These are phyloP conservation scores for Hipposideros larvatus DNA, from an alignment of 2,797 vertebrate species.

Conservation along the genomic window DNA sequence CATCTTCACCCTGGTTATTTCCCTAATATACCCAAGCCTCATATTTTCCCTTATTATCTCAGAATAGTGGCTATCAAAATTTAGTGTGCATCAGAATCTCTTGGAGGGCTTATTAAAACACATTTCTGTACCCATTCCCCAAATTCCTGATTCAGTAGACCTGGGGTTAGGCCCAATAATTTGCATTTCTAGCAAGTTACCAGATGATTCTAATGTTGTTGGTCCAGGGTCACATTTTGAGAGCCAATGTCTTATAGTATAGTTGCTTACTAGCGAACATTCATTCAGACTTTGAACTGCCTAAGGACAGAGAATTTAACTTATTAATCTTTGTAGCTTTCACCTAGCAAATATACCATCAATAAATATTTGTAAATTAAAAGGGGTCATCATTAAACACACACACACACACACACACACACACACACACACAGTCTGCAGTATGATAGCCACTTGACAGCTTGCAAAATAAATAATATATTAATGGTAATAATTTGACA, in stretches of 20 bases:
- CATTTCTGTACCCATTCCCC: not conserved
- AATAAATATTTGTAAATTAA: slow-evolving; percentile 30
- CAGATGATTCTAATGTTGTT: not conserved
- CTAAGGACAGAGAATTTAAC: not conserved
- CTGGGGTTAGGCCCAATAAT: not conserved
- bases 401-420: not conserved
- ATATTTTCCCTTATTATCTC: not conserved
- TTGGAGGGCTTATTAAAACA: not conserved
- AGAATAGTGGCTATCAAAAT: not conserved
- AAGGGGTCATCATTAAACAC: not conserved
- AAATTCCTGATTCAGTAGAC: not conserved
- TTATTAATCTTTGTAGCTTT: not conserved
- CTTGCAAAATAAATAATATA: not conserved
- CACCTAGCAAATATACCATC: not conserved
- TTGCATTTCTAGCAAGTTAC: not conserved
- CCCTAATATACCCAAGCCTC: not conserved
- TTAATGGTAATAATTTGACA: not conserved
- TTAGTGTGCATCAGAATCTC: not conserved
- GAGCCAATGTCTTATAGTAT: not conserved
- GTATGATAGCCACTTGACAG: not conserved
- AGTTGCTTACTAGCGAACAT: not conserved
- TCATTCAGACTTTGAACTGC: not conserved
- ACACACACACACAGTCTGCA: not conserved
- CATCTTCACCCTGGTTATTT: not conserved
- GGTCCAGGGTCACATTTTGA: not conserved